Evolutionary conservation across 2,113 vertebrate species (phyloP).

Genomic region (Tetrax tetrax): DNA sequence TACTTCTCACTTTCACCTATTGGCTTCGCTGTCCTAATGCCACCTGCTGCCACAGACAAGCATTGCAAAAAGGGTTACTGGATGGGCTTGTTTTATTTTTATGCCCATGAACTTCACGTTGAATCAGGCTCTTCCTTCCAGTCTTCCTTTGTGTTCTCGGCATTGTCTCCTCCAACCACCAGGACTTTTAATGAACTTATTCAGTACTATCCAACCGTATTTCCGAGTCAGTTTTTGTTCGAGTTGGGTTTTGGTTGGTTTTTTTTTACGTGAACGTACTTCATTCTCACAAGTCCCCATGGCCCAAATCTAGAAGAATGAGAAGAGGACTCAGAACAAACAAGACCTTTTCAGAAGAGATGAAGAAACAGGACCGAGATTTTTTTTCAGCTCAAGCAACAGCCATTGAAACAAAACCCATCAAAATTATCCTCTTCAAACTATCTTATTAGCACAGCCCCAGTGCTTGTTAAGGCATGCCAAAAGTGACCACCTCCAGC

Average conservation of each 20-base stretch:
- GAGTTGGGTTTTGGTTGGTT: no score
- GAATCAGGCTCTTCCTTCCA: background rate
- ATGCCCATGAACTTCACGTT: rapidly evolving
- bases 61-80: background rate
- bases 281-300: background rate
- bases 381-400: background rate
- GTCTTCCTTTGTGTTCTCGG: background rate
- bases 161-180: background rate
- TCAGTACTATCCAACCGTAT: background rate
- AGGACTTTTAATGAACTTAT: background rate
- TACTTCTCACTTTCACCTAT: background rate
- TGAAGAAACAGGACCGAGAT: background rate
- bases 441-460: background rate
- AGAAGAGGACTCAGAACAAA: background rate
- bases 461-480: background rate
- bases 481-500: background rate
- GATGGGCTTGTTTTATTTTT: background rate
- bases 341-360: background rate
- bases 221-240: background rate
- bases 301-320: background rate
- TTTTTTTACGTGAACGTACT: background rate
- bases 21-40: background rate
- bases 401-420: background rate
- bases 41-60: background rate
- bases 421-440: background rate